phyloP scores from a whole-genome alignment of 2,113 vertebrate species.

The Melanostigma gelatinosum region DNA sequence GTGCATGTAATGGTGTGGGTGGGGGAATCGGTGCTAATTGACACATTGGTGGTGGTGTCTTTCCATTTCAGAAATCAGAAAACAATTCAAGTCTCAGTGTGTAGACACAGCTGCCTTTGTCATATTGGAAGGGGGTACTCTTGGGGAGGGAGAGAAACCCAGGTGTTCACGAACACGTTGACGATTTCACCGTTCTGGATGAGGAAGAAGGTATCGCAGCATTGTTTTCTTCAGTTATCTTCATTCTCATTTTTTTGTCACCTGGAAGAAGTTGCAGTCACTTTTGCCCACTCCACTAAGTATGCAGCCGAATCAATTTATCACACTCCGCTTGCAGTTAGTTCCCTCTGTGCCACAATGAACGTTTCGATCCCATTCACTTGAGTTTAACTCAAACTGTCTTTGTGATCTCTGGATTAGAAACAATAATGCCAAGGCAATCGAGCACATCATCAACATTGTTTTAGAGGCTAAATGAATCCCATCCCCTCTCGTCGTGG shows the following conservation, averaged over 20 bases:
- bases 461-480: constrained; percentile 41
- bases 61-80: neutral
- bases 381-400: constrained; percentile 51
- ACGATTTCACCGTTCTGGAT: neutral
- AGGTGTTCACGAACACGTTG: neutral
- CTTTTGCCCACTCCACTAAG: neutral
- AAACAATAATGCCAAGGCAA: constrained; percentile 38
- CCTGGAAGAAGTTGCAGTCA: neutral
- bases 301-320: constrained; percentile 52
- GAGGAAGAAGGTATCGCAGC: neutral
- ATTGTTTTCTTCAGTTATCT: neutral
- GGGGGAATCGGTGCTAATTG: neutral
- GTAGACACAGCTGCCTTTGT: neutral
- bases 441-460: constrained; percentile 42
- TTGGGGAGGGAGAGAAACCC: no score
- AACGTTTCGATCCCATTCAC: constrained; percentile 45
- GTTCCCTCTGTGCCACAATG: constrained; percentile 19
- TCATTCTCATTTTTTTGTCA: neutral
- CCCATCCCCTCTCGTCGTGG: neutral
- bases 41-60: neutral
- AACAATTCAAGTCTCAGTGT: neutral
- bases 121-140: no score
- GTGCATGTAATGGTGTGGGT: neutral
- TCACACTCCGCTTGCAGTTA: constrained; percentile 42
- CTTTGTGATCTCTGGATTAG: constrained; percentile 57